phyloP scores from a whole-genome alignment of 2,888 invertebrate species.

The Agrilus biguttatus region DNA sequence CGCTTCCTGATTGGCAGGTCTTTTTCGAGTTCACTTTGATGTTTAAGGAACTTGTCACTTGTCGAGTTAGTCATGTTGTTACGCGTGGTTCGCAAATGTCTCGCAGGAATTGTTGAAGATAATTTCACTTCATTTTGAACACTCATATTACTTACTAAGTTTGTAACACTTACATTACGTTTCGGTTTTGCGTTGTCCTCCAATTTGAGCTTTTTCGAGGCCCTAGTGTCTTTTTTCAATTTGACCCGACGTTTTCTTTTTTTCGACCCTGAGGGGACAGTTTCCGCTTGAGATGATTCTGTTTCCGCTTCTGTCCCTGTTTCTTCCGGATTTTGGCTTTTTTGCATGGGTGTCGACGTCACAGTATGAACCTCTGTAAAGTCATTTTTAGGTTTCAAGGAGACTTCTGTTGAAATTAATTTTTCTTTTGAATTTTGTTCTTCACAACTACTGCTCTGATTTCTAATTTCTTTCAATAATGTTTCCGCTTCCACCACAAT shows the following conservation, averaged over 20 bases:
- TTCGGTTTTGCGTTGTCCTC: conserved; percentile 4
- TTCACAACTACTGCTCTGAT: background rate
- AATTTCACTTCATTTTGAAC: conserved; percentile 12
- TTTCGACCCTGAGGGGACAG: background rate
- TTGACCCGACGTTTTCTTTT: background rate
- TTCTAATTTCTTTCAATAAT: background rate
- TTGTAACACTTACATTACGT: conserved; percentile 2
- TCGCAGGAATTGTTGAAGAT: conserved; percentile 9
- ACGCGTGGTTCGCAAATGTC: conserved; percentile 12
- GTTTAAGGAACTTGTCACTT: conserved; percentile 9
- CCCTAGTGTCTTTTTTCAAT: conserved; percentile 3
- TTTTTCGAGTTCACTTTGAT: conserved; percentile 12
- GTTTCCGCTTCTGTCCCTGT: conserved; percentile 1
- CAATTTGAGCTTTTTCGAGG: conserved; percentile 6
- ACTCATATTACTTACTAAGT: conserved; percentile 4
- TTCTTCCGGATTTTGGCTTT: background rate
- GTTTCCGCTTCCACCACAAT: conserved; percentile 6
- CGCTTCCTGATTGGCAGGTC: conserved; percentile 15
- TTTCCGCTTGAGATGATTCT: background rate
- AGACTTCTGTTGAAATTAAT: background rate
- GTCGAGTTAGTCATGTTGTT: conserved; percentile 7
- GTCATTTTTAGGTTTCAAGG: background rate
- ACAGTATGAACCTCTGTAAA: conserved; percentile 2
- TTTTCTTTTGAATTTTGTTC: background rate
- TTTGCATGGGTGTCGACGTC: conserved; percentile 9